phyloP scores from a whole-genome alignment of 1,140 invertebrate species.

The Trichonephila clavata region DNA sequence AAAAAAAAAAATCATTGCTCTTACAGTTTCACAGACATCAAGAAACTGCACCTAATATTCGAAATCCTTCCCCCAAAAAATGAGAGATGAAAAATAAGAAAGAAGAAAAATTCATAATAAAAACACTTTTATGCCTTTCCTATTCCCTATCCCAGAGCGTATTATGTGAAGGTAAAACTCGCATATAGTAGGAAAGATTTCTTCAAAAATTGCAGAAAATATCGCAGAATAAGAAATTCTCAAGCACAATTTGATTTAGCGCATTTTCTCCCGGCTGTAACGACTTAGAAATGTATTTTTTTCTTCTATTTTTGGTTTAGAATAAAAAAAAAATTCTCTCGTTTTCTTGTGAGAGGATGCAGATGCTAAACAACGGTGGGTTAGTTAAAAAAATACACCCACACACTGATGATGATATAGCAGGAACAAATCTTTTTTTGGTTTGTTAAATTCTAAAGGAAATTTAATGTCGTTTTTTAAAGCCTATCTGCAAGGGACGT shows the following conservation, averaged over 20 bases:
- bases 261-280: not conserved
- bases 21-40: not conserved
- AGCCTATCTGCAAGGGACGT: too few relatives aligned
- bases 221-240: not conserved
- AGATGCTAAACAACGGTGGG: not conserved
- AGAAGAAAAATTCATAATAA: constrained; percentile 39
- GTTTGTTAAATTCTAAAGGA: not conserved
- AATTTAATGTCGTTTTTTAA: not conserved
- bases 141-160: constrained; percentile 37
- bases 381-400: not conserved
- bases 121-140: constrained; percentile 29
- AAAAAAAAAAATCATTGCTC: not conserved
- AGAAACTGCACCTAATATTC: not conserved
- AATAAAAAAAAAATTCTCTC: not conserved
- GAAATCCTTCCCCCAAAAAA: not conserved
- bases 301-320: not conserved
- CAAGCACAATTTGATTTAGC: constrained; percentile 38
- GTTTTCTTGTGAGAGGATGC: not conserved
- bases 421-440: not conserved
- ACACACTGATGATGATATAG: not conserved
- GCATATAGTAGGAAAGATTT: constrained; percentile 32
- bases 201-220: constrained; percentile 16
- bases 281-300: not conserved
- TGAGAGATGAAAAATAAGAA: not conserved
- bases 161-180: not conserved